A percentile compares a stretch with the other conserved stretches of the same genome.
Conservation (phyloP, 2,113 vertebrate species). For the Gasterosteus nipponicus region DNA sequence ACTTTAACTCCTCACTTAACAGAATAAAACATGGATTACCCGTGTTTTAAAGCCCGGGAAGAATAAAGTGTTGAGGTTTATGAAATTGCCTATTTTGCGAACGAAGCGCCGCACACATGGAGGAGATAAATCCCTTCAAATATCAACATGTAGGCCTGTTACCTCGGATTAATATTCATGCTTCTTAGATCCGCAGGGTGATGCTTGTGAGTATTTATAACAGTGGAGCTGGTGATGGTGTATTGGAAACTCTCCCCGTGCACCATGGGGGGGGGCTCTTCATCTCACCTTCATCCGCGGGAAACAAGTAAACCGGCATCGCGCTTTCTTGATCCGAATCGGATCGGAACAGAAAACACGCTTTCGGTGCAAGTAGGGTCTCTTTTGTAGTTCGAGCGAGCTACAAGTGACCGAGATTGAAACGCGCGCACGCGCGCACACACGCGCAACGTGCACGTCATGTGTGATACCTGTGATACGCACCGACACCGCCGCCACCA, state of each 20-base stretch:
- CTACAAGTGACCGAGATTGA: conserved; percentile 55
- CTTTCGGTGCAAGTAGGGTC: background rate
- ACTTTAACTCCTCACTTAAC: background rate
- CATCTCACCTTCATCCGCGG: conserved; percentile 1
- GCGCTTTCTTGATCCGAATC: conserved; percentile 22
- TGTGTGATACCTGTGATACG: conserved; percentile 5
- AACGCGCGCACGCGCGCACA: background rate
- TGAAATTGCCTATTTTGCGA: conserved; percentile 23
- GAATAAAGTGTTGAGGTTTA: background rate
- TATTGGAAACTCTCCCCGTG: conserved; percentile 41
- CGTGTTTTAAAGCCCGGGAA: background rate
- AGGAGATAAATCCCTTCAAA: conserved; percentile 37
- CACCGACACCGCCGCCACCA: conserved; percentile 46
- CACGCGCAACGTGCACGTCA: background rate
- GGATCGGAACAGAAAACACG: background rate
- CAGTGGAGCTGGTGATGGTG: conserved; percentile 7
- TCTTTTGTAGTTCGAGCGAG: background rate
- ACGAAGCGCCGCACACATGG: conserved; percentile 6
- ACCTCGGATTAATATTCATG: conserved; percentile 55
- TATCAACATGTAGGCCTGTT: conserved; percentile 24
- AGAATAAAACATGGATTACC: conserved; percentile 37
- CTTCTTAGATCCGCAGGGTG: conserved; percentile 11
- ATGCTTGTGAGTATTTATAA: conserved; percentile 52
- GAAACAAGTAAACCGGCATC: conserved; percentile 20
- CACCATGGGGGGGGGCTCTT: conserved; percentile 26